phyloP scores from a whole-genome alignment of 2,888 invertebrate species.

The Aphodius sticticus region DNA sequence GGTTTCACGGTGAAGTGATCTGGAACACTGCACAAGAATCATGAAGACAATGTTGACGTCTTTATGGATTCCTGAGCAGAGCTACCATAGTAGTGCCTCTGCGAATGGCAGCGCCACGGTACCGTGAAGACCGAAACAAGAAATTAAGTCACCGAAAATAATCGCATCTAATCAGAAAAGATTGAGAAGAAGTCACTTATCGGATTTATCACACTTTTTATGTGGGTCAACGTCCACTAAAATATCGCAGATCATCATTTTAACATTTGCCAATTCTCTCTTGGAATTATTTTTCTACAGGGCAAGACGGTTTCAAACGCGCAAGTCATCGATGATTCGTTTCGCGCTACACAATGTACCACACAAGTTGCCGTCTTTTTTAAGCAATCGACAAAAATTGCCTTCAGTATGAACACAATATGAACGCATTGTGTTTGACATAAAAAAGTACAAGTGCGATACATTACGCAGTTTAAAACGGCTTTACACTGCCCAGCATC shows the following conservation, averaged over 20 bases:
- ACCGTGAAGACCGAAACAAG: neutral
- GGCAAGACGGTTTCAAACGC: too few relatives aligned
- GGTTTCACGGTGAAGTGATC: slow-evolving; percentile 7
- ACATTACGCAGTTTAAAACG: too few relatives aligned
- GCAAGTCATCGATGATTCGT: too few relatives aligned
- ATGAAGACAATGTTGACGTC: slow-evolving; percentile 9
- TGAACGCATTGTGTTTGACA: too few relatives aligned
- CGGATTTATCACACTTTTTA: neutral
- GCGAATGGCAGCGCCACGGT: neutral
- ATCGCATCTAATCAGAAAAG: neutral
- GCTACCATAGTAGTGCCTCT: neutral
- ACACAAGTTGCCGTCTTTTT: too few relatives aligned
- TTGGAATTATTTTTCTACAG: too few relatives aligned
- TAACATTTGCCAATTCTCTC: too few relatives aligned
- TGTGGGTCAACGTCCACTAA: neutral
- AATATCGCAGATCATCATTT: neutral
- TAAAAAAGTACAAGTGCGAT: too few relatives aligned
- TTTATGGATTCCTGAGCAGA: neutral
- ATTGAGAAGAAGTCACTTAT: neutral
- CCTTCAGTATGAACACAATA: too few relatives aligned
- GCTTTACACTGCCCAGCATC: too few relatives aligned
- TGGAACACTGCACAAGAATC: slow-evolving; percentile 21
- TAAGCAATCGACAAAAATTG: too few relatives aligned
- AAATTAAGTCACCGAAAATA: neutral
- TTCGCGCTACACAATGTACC: too few relatives aligned